Evolutionary conservation across 2,797 vertebrate species (phyloP), one percentile per base, ranked within the genome.

Genomic region (Spea hammondii): DNA sequence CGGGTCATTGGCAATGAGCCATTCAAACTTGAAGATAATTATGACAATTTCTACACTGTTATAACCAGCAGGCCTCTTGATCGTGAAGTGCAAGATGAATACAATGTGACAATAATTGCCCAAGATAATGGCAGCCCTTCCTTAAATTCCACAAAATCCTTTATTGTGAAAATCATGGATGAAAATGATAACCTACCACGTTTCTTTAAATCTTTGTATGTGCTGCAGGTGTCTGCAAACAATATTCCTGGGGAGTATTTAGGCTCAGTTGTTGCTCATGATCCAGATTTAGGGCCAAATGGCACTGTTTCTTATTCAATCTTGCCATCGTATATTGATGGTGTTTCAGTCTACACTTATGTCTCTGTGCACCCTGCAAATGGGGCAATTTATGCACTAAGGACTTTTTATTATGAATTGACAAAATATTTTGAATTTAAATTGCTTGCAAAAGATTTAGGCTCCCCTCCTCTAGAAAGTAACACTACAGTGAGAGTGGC

Each of bases 371-470:
- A 99, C 79, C 96, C 97, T 45, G 96, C 96, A 32, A 99, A 98
- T 65, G 98, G 98, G 77, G 98, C 98, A 86, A 98, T 99, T 77
- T 99, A 99, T 0, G 98, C 98, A 4, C 91, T 99, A 72, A 93
- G 98, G 82, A 98, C 97, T 81, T 99, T 99, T 83, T 99, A 99
- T 89, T 98, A 99, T 0, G 98, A 99, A 79, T 96, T 98, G 83
- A 98, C 97, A 51, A 99, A 98, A 77, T 96, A 96, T 80, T 99
- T 99, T 83, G 97, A 99, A 86, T 99, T 99, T 82, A 97, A 96
- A 0, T 96, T 99, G 62, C 90, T 98, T 48, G 97, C 98, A 6
- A 97, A 95, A 88, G 98, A 99, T 87, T 95, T 96, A 0, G 98
- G 98, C 57, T 95, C 95, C 0, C 98, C 98, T 6, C 97, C 97